phyloP scores from a whole-genome alignment of 2,888 invertebrate genomes.

The Nymphalis urticae region DNA sequence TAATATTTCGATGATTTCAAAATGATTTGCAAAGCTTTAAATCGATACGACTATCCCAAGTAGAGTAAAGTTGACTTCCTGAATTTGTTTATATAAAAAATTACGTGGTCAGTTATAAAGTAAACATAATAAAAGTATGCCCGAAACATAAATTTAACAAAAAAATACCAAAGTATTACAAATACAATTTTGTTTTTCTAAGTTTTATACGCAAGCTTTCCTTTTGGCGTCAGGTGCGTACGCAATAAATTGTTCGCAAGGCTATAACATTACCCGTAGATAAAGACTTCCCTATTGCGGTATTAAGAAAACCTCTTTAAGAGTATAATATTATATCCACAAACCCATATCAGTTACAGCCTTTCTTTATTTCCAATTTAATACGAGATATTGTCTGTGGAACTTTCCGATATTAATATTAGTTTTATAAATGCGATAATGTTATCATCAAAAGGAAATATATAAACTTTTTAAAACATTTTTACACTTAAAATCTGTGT shows the following conservation, averaged over 20 bases:
- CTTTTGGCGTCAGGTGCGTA: conserved; percentile 37
- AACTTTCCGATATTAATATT: neutral
- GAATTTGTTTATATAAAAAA: no score
- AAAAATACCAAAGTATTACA: neutral
- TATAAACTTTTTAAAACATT: neutral
- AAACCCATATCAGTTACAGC: conserved; percentile 13
- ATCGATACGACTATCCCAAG: no score
- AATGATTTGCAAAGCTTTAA: no score
- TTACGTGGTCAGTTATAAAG: no score
- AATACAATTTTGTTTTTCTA: conserved; percentile 7
- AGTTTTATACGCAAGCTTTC: neutral
- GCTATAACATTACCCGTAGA: conserved; percentile 35
- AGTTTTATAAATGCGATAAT: neutral
- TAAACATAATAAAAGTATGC: neutral
- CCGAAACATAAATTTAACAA: conserved; percentile 4
- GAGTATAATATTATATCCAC: conserved; percentile 21
- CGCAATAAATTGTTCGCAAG: conserved; percentile 38
- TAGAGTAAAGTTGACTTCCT: neutral
- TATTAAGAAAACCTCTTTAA: conserved; percentile 33
- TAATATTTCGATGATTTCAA: no score
- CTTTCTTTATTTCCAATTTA: conserved; percentile 11
- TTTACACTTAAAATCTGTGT: no score
- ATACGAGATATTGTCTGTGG: neutral
- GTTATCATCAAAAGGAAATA: neutral
- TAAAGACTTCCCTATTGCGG: conserved; percentile 32